Base-by-base conservation (phyloP, 2,888 invertebrate species). In the Pilophorus perplexus region DNA sequence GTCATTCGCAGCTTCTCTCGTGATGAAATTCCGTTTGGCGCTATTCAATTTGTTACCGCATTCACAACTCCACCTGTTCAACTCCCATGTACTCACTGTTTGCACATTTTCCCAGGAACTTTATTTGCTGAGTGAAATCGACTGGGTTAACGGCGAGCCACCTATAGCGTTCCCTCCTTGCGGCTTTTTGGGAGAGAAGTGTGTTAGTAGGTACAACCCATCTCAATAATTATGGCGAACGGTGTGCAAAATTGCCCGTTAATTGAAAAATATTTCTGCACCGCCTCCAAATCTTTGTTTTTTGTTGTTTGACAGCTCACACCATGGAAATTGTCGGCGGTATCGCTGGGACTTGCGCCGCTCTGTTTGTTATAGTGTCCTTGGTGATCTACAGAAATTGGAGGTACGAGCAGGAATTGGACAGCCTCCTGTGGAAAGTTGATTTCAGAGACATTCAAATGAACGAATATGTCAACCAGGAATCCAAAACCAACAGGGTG, bases 361-460 rank as follows among this genome's bases (percentile, higher is more conserved):
- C 90, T 0, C 78, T 90, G 3, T 77, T 91, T 37, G 80, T 85
- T 0, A 80, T 91, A 2, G 85, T 90, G n/a, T 84, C 85, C 0
- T 79, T 91, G 65, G 84, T 92, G 0, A 80, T 90, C 10, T 91
- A 88, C 79, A 85, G 94, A 67, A 94, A 94, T 77, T 94, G 93
- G 93, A 85, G 86, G 38, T 93, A 95, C 77, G 94, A 95, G 75
- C 93, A 94, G 75, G 94, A 94, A 75, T 80, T 95, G 71, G 94
- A 94, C 76, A 93, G 92, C 64, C 79, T 95, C 38, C 81, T 95
- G 38, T 95, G 95, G 95, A 93, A 94, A 79, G 89, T 95, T 67
- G 94, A 95, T 79, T 93, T 87, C 79, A 85, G 88, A 69, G 94
- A 95, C 74, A 87, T 95, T 52, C 87, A 91, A 74, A 82, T 90